A percentile compares a stretch with the other conserved stretches of the same genome.
phyloP scores from a whole-genome alignment of 2,113 vertebrate genomes.

The Pristiophorus japonicus region DNA sequence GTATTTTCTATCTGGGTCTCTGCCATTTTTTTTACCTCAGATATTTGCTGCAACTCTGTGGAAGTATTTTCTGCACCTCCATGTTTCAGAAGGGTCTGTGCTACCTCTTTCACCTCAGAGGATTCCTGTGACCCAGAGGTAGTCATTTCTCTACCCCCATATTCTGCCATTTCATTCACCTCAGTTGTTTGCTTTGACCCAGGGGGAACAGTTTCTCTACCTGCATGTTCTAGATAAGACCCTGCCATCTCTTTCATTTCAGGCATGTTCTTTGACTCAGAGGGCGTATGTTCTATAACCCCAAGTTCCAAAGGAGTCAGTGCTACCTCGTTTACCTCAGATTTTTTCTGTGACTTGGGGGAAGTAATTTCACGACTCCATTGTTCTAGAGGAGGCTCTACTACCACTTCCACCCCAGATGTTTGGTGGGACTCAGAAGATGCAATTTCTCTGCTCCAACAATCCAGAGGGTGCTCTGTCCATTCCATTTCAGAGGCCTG shows the following conservation, averaged over 20 bases:
- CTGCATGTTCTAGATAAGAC: neutral
- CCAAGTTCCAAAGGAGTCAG: neutral
- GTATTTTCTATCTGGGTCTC: neutral
- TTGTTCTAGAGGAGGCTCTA: neutral
- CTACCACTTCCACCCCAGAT: neutral
- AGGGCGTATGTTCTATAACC: neutral
- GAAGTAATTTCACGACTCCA: neutral
- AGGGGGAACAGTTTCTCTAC: neutral
- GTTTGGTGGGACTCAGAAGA: neutral
- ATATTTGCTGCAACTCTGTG: too few relatives aligned
- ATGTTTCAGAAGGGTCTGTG: neutral
- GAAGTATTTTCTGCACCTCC: neutral
- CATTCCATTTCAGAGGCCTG: neutral
- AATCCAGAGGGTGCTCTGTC: neutral
- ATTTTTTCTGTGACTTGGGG: neutral
- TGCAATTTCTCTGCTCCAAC: neutral
- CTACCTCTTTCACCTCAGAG: neutral
- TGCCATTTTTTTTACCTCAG: slow-evolving; percentile 13
- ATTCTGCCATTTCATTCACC: neutral
- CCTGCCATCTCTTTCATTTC: neutral
- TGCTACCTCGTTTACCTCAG: neutral
- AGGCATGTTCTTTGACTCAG: neutral
- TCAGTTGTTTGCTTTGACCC: neutral
- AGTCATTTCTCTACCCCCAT: neutral
- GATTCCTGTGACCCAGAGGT: neutral